These are phyloP conservation scores for Maccullochella peelii DNA, from an alignment of 2,113 vertebrate species.

Conservation along the genomic window DNA sequence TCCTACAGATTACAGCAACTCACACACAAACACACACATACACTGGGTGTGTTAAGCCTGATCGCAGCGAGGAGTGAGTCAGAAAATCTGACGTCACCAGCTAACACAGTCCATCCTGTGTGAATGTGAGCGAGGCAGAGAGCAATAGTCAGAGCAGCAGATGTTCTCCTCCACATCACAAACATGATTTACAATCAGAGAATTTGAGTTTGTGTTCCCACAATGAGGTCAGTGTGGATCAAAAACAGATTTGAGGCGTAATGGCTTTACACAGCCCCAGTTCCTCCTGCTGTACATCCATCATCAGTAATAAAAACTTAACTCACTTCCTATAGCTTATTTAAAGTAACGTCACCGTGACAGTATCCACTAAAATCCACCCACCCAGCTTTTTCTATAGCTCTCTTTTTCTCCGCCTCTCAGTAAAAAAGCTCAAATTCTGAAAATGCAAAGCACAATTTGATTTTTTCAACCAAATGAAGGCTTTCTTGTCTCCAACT, in stretches of 20 bases:
- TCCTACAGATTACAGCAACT: constrained; percentile 55
- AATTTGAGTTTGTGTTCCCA: constrained; percentile 66
- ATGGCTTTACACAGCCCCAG: constrained; percentile 36
- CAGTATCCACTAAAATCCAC: constrained; percentile 12
- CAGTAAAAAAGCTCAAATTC: not conserved
- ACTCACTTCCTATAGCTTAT: constrained; percentile 51
- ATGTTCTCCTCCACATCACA: constrained; percentile 76
- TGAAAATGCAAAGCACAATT: constrained; percentile 23
- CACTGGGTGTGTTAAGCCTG: constrained; percentile 72
- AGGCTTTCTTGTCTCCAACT: constrained; percentile 5
- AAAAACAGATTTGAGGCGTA: constrained; percentile 68
- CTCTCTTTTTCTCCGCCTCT: constrained; percentile 4
- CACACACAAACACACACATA: constrained; percentile 45
- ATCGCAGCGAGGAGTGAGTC: constrained; percentile 79
- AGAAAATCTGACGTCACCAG: constrained; percentile 79
- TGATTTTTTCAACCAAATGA: constrained; percentile 32
- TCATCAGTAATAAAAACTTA: constrained; percentile 53
- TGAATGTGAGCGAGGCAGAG: constrained; percentile 57
- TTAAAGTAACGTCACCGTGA: constrained; percentile 38
- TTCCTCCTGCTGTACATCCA: constrained; percentile 44
- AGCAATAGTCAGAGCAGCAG: constrained; percentile 71
- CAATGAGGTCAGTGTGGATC: constrained; percentile 75
- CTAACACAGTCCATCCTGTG: constrained; percentile 73
- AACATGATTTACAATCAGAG: constrained; percentile 74
- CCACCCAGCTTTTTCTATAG: not conserved